Evolutionary conservation across 2,888 invertebrate species (phyloP), one percentile per base, ranked within the genome.

Genomic region (Erynnis tages): DNA sequence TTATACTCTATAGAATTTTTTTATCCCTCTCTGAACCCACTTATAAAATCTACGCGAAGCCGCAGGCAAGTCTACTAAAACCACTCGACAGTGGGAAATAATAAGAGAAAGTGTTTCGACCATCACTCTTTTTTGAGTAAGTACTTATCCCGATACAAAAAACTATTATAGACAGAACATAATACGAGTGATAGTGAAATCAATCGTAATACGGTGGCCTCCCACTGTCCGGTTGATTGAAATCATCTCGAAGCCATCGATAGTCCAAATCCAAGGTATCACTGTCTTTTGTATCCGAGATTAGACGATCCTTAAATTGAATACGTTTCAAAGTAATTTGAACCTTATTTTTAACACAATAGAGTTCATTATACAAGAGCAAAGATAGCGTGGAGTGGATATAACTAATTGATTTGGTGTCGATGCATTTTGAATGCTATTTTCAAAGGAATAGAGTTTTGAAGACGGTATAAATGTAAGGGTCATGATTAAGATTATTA

Each of bases 141-240:
- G 23, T 7, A 23, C 23, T 7, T 8, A 23, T 23, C 23, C 23
- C 23, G 23, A 7, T 23, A 5, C 2, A 1, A 23, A 23, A 2
- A 27, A n/a, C n/a, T 10, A 2, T 32, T 14, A 32, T 14, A 41
- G 27, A 41, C 16, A 3, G 21, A n/a, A 2, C n/a, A 41, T 10
- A 23, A 21, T 10, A 3, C 21, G 5, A 5, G 1, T n/a, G 17
- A 37, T 37, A 27, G 23, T 34, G 13, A 44, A 7, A 4, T 21
- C 11, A 29, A 47, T 47, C 47, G 38, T 48, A 48, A 48, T 8
- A 13, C 45, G 8, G 38, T n/a, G 38, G 38, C 38, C 38, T 30
- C 47, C 47, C 30, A 48, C 48, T 21, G 48, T 16, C 30, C n/a
- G 8, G 14, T 23, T 48, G 48, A 48, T 48, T 48, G 48, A 48